These are phyloP conservation scores for Dallia pectoralis DNA, from an alignment of 2,797 vertebrate species.

Conservation along the genomic window DNA sequence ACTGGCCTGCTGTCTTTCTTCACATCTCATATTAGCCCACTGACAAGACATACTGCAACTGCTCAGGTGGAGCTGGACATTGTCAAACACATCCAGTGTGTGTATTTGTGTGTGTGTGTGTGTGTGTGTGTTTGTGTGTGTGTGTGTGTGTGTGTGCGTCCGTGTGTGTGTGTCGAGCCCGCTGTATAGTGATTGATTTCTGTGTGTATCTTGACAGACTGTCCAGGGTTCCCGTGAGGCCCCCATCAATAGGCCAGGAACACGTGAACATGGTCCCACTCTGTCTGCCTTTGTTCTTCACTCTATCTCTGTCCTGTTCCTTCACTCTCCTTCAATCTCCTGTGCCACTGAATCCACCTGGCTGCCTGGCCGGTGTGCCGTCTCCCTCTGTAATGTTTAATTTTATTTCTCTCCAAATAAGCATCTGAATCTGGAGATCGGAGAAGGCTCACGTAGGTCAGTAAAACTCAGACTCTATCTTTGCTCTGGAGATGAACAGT, in stretches of 20 bases:
- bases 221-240: constrained; percentile 67
- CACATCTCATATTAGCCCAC: constrained; percentile 5
- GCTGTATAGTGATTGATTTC: constrained; percentile 67
- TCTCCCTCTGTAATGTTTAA: constrained; percentile 65
- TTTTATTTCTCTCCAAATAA: constrained; percentile 69
- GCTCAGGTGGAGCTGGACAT: constrained; percentile 27
- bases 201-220: constrained; percentile 68
- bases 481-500: constrained; percentile 53
- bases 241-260: constrained; percentile 60
- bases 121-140: background rate
- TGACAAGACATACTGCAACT: constrained; percentile 29
- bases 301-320: constrained; percentile 44
- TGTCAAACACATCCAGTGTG: background rate
- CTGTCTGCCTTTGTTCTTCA: constrained; percentile 37
- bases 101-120: constrained; percentile 8
- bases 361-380: constrained; percentile 38
- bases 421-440: constrained; percentile 42
- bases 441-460: constrained; percentile 69
- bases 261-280: constrained; percentile 43
- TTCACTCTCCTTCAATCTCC: constrained; percentile 23
- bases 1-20: background rate
- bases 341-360: constrained; percentile 50
- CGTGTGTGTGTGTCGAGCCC: constrained; percentile 5
- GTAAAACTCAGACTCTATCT: constrained; percentile 63
- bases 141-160: constrained; percentile 15